Evolutionary conservation across 2,888 invertebrate genomes (phyloP), one percentile per base, ranked within the genome.

Genomic region (Lithophane leautieri): DNA sequence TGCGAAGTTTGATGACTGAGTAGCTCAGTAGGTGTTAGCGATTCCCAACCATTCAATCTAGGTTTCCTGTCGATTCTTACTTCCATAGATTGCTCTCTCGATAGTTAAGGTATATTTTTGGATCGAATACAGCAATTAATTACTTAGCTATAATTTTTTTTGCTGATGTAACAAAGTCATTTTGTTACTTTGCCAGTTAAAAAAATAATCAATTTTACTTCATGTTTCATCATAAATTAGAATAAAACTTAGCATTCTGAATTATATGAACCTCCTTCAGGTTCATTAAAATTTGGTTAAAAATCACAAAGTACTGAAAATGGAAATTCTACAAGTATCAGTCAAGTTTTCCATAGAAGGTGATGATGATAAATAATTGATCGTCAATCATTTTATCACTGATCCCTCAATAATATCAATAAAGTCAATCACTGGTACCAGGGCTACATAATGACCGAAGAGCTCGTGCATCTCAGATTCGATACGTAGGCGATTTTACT

Each of bases 351-450:
- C 14, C 9, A 1, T 28, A n/a, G 9, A 66, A 40, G n/a, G 11
- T 73, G 50, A 73, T 80, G 70, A 73, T 70, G 34, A 67, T 47
- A 9, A 16, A 44, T 66, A 25, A 62, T 76, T 62, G 34, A 62
- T 76, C 76, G 76, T 47, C 66, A 78, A 81, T 73, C 75, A 65
- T 58, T 82, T 82, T 77, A 73, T 77, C 82, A 72, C n/a, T 71
- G 34, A 69, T 16, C 66, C 14, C 66, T 56, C 58, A 78, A 70
- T 68, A 70, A 70, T 82, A 84, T 78, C 77, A 70, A 76, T 78
- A 86, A n/a, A 70, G 62, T 61, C 78, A 83, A 86, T 86, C 88
- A 78, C 66, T 70, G 16, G 74, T 88, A 86, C 86, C 79, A 86
- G 88, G 82, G 50, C 42, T 0, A 9, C 87, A 88, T 73, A 84